These are phyloP conservation scores for Centropyge bicolor DNA, from an alignment of 2,797 vertebrate species.

Conservation along the genomic window DNA sequence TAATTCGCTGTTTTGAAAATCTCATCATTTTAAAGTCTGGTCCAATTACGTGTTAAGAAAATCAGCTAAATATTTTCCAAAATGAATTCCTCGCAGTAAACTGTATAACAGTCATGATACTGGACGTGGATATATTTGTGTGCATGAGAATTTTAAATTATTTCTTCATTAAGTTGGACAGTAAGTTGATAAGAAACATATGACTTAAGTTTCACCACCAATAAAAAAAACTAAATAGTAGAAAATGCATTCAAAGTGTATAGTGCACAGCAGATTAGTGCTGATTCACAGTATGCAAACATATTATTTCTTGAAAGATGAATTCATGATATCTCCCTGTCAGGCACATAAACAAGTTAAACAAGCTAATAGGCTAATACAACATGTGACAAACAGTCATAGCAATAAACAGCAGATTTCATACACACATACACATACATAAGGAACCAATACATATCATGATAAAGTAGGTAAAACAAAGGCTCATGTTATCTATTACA, in stretches of 20 bases:
- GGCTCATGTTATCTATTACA: too few species aligned
- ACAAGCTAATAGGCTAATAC: neutral
- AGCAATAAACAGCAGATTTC: neutral
- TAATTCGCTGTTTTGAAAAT: too few species aligned
- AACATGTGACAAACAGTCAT: neutral
- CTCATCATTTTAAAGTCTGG: neutral
- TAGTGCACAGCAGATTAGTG: too few species aligned
- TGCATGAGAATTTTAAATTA: neutral
- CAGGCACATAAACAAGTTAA: neutral
- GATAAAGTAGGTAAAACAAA: too few species aligned
- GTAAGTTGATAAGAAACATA: neutral
- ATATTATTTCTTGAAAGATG: neutral
- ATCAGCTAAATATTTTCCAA: neutral
- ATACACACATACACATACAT: too few species aligned
- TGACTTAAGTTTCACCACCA: neutral
- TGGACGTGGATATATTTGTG: neutral
- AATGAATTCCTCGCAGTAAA: neutral
- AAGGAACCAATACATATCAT: too few species aligned
- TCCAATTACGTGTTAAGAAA: neutral
- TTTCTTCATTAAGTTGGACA: neutral
- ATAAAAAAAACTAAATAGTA: neutral
- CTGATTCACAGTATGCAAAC: neutral
- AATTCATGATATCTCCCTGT: neutral
- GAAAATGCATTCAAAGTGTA: neutral
- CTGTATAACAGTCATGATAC: neutral